These are phyloP conservation scores for Tyrophagus putrescentiae DNA, from an alignment of 1,140 invertebrate species.

Conservation along the genomic window DNA sequence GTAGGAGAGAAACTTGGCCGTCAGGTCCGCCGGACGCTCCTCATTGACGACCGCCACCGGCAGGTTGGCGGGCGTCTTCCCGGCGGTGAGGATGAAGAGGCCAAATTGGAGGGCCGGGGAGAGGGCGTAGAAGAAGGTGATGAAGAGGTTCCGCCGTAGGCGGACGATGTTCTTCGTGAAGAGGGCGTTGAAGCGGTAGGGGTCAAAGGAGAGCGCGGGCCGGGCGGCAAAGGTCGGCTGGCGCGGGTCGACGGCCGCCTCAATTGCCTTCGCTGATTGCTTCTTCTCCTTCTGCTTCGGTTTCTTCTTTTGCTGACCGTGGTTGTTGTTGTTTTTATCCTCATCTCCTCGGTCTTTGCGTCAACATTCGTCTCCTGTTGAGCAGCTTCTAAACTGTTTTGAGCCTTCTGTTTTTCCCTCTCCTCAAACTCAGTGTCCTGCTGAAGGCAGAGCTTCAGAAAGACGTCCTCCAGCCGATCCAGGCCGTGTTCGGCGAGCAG, in stretches of 20 bases:
- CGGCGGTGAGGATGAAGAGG: constrained; percentile 81
- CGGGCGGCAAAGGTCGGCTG: neutral
- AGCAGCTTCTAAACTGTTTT: neutral
- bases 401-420: neutral
- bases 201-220: neutral
- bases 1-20: constrained; percentile 6
- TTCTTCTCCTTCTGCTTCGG: neutral
- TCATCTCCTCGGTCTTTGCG: neutral
- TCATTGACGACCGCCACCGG: constrained; percentile 56
- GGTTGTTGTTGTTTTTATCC: neutral
- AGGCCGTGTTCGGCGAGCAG: constrained; percentile 29
- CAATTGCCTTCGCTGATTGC: neutral
- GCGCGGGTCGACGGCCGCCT: neutral
- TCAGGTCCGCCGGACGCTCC: constrained; percentile 25
- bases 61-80: constrained; percentile 65
- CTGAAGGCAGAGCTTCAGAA: constrained; percentile 59
- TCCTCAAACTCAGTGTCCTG: neutral
- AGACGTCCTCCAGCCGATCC: constrained; percentile 55
- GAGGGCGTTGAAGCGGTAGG: constrained; percentile 5
- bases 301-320: neutral
- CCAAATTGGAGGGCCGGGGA: constrained; percentile 79
- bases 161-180: constrained; percentile 21
- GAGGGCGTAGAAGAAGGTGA: constrained; percentile 60
- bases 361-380: neutral
- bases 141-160: constrained; percentile 19